A percentile compares a stretch with the other conserved stretches of the same genome.
phyloP scores from a whole-genome alignment of 2,797 vertebrate species.

The Sardinella longiceps region DNA sequence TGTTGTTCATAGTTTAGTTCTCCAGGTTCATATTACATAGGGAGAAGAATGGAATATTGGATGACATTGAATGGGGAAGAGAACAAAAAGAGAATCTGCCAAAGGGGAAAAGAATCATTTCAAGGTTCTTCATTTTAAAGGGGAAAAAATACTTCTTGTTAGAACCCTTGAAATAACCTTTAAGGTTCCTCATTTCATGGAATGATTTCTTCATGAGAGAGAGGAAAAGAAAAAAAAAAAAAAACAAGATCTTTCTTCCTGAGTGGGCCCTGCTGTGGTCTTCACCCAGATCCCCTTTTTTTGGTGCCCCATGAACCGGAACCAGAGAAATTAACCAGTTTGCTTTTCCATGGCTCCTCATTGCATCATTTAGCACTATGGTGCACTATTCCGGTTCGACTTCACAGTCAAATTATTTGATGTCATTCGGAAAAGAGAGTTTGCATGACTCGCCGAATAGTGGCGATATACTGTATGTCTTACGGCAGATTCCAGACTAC shows the following conservation, averaged over 20 bases:
- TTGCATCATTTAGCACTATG: too few species aligned
- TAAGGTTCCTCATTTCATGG: background rate
- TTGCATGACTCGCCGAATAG: too few species aligned
- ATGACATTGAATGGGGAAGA: background rate
- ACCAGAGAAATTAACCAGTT: background rate
- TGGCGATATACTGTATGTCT: too few species aligned
- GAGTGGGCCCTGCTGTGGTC: background rate
- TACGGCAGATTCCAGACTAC: too few species aligned
- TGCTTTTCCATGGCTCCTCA: background rate
- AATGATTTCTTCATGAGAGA: background rate
- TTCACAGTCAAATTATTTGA: too few species aligned
- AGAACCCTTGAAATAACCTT: background rate
- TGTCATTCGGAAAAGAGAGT: too few species aligned
- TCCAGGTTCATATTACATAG: background rate
- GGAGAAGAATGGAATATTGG: too few species aligned
- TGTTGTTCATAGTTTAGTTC: background rate
- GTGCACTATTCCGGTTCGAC: too few species aligned
- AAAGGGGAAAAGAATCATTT: too few species aligned
- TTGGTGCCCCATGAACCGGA: background rate
- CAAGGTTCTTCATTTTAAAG: background rate
- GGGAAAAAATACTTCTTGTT: background rate
- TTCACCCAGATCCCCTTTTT: background rate
- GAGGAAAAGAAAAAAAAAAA: background rate
- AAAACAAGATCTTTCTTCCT: too few species aligned
- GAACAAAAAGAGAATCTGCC: background rate